Base-by-base conservation (phyloP, 2,113 vertebrate genomes). In the Brachirus orientalis region DNA sequence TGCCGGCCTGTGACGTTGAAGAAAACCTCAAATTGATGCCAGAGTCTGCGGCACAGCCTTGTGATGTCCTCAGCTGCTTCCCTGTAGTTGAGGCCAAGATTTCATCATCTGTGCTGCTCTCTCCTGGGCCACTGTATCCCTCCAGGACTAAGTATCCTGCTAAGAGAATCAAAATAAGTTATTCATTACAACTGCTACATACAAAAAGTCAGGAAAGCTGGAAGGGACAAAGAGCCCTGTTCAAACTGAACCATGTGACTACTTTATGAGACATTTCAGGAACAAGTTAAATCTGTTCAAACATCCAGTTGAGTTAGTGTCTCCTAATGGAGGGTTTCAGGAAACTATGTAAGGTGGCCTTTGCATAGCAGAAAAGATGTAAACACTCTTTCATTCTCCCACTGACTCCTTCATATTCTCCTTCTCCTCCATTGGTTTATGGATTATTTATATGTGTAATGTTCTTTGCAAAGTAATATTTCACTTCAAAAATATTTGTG, bases 81-180 rank as follows among this genome's bases (percentile, higher is more conserved):
- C 92, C 69, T 81, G 85, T 44, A 89, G 86, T 1, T 77, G 90
- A 13, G 72, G 91, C 77, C 80, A 89, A 60, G 71, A 93, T 88
- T 47, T 95, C 95, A 20, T 97, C 96, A 1, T 98, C 96, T 4
- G 96, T 97, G 89, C 93, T 98, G 91, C 95, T 98, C 91, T 98
- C 97, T 65, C 94, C 95, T 13, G 94, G 89, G 0, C 93, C 77
- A 0, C 92, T 94, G 8, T 94, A 97, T 33, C 94, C 95, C 35
- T 96, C 96, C 35, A 97, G 94, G 85, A 96, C 94, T 89, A 99
- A 88, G 79, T 93, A 97, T 89, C 95, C 97, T 95, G 89, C 45
- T 69, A 84, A 74, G 81, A 84, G 48, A 86, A 10, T 33, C n/a
- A 79, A 48, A 79, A 50, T 22, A 50, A 35, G 0, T 38, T 7